phyloP scores from a whole-genome alignment of 2,888 invertebrate genomes.

The Drosophila mimica region DNA sequence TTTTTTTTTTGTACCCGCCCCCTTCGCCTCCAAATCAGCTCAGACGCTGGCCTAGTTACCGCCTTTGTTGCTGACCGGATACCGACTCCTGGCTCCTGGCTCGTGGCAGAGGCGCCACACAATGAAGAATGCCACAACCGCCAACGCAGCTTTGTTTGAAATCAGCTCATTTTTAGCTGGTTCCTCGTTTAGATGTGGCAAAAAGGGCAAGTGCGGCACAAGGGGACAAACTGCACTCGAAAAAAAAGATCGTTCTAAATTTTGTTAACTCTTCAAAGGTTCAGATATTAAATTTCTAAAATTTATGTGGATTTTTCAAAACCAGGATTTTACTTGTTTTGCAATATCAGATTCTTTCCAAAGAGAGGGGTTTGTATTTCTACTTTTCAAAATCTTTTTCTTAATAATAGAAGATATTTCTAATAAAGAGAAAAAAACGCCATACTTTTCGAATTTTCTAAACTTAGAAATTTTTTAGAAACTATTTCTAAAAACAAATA shows the following conservation, averaged over 20 bases:
- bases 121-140: conserved; percentile 63
- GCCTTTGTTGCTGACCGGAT: conserved; percentile 71
- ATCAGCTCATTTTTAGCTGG: conserved; percentile 75
- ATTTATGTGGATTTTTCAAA: neutral
- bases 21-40: conserved; percentile 48
- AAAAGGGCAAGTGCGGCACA: conserved; percentile 37
- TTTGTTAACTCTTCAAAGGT: neutral
- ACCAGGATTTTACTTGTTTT: neutral
- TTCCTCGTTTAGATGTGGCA: conserved; percentile 29
- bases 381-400: neutral
- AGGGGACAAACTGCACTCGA: neutral
- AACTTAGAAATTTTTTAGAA: neutral
- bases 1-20: neutral
- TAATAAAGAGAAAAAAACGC: neutral
- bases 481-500: neutral
- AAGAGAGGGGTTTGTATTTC: neutral
- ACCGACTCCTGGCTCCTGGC: conserved; percentile 28
- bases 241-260: neutral
- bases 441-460: neutral
- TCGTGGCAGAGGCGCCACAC: conserved; percentile 32
- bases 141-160: conserved; percentile 68
- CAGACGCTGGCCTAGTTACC: conserved; percentile 75
- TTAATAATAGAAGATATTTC: neutral
- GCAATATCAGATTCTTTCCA: no score
- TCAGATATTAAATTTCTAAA: neutral